Base-by-base conservation (phyloP, 92 coral and sea anemone species). In the Umimayanthus chanpuru region DNA sequence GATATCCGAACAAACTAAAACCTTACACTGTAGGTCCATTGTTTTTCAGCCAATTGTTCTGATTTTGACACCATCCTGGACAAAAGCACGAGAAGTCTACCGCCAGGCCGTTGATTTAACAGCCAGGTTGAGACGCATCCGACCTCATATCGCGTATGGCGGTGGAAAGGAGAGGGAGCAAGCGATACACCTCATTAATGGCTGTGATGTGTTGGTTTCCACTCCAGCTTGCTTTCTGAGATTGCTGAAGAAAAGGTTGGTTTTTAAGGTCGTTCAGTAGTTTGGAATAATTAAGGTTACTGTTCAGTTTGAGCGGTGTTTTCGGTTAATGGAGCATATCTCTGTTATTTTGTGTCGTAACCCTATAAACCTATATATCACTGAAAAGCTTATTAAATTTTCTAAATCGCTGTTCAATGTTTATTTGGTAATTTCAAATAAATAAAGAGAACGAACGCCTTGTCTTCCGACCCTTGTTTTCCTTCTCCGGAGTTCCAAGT, bases 141-240 rank as follows among this genome's bases (percentile, higher is more conserved):
- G 98, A 71, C 91, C 91, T 10, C 93, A 93, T 77, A 77, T 95
- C 68, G 89, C 94, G 61, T 91, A 87, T 89, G 97, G 94, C 10
- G 97, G 94, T 4, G 99, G 99, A 29, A 94, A 95, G 8, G 99
- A 96, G 74, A 93, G 95, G 40, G 96, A 94, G 65, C 93, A 92
- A 56, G 86, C 92, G 26, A 77, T 94, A 9, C 91, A 92, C 15
- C 82, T 96, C 73, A 78, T 96, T 29, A 96, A 96, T 90, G 99
- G 99, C 70, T 95, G 99, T 85, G 99, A 96, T 77, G 89, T 96
- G 29, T 90, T 96, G 38, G 90, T 96, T 25, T 98, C 99, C 6
- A 95, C 99, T 18, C 94, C 94, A 7, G 94, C 98, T 26, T 95
- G 99, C 84, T 91, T 96, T 40, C 89, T 95, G 28, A 95, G 99